Base-by-base conservation (phyloP, 2,888 invertebrate species). In the Molanna angustata region DNA sequence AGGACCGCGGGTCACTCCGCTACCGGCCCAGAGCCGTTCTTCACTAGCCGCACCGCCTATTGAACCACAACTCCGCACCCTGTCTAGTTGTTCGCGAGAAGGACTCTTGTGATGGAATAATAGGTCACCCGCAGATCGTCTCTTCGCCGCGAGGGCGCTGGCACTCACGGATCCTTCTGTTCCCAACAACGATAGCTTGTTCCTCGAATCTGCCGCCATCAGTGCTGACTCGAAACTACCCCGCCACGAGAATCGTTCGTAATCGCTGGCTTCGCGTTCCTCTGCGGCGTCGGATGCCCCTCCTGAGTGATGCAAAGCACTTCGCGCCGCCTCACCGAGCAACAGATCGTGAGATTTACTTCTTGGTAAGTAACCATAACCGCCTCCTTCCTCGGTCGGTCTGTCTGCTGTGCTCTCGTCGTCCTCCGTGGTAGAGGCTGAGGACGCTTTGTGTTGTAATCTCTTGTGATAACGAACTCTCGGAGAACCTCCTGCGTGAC, bases 191-290 rank as follows among this genome's bases (percentile, higher is more conserved):
- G 83, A 82, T 52, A 90, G 70, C 62, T 87, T 88, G 33, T 88
- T 90, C 61, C 91, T 78, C 6, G 90, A 91, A 69, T 93, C 92
- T 1, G 90, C 89, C 9, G 91, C 92, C 71, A 91, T 80, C 52
- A 93, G 74, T 35, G 93, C 90, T n/a, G 91, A 91, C 68, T 93
- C 93, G 70, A 93, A 93, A 72, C 92, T 92, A 61, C 93, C 93
- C 57, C 92, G 82, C 93, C 93, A 93, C 64, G 90, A 90, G 71
- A 92, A 92, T 60, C 92, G 78, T 68, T 93, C 93, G 75, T 90
- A 86, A 66, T 91, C 91, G 76, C 90, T 91, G 48, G 88, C 85
- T 66, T 90, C 89, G 64, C 85, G 83, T 63, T 81, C 80, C 65
- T 82, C 81, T 16, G 73, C 73, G 32, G 74, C 75, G 58, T 80